phyloP scores from a whole-genome alignment of 2,888 invertebrate genomes.

The Lapara coniferarum region DNA sequence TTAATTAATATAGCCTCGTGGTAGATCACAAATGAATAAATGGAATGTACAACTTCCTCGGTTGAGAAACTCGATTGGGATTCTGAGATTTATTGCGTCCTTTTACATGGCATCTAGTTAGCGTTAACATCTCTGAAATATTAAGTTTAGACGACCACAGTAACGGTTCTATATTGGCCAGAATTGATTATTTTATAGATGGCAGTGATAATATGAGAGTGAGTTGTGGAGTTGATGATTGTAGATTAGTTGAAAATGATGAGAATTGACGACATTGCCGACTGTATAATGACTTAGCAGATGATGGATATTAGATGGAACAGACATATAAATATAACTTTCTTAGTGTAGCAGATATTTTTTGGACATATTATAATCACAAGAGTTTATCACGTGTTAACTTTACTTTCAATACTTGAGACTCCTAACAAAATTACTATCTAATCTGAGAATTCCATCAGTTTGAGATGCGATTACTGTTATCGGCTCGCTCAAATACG shows the following conservation, averaged over 20 bases:
- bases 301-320: neutral
- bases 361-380: neutral
- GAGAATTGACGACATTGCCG: neutral
- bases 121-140: conserved; percentile 14
- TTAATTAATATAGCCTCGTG: neutral
- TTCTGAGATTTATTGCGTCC: conserved; percentile 22
- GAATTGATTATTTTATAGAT: neutral
- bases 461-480: conserved; percentile 20
- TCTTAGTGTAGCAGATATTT: too few species aligned
- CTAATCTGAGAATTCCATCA: conserved; percentile 18
- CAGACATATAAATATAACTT: too few species aligned
- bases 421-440: neutral
- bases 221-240: neutral
- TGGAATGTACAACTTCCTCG: conserved; percentile 19
- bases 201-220: neutral
- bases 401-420: neutral
- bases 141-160: neutral
- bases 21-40: conserved; percentile 12
- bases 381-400: conserved; percentile 9
- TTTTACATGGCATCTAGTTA: conserved; percentile 21
- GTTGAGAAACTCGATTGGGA: conserved; percentile 20
- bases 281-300: neutral
- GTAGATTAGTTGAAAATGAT: neutral
- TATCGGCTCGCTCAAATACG: conserved; percentile 2
- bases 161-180: neutral